Evolutionary conservation across 2,113 vertebrate genomes (phyloP).

Genomic region (Lepus europaeus): DNA sequence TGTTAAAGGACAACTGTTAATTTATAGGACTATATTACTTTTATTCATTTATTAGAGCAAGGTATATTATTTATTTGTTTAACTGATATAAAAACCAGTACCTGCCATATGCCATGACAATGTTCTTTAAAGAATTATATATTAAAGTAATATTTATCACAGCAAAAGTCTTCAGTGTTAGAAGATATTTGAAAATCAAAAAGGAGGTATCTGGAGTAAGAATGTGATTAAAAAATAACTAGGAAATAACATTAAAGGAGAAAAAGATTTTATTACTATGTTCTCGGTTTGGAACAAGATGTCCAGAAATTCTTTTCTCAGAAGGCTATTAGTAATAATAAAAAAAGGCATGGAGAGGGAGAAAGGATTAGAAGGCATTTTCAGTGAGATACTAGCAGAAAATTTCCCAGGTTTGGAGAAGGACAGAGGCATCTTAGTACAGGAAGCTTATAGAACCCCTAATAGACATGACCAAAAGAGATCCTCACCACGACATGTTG

Average conservation of each 20-base stretch:
- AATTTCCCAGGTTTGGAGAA: no score
- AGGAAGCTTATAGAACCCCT: no score
- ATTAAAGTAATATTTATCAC: conserved; percentile 30
- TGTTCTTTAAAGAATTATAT: neutral
- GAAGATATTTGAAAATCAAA: neutral
- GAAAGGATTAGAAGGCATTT: no score
- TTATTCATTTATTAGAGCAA: neutral
- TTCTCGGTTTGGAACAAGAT: neutral
- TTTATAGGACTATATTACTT: neutral
- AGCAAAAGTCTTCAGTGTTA: neutral
- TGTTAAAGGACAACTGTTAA: conserved; percentile 42
- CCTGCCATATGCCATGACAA: neutral
- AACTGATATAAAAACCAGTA: neutral
- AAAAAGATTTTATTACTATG: conserved; percentile 32
- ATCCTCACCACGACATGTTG: no score
- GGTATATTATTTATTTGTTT: conserved; percentile 8
- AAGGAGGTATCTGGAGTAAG: neutral
- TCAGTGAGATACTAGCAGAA: no score
- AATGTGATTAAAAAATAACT: conserved; percentile 22
- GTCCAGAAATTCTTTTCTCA: conserved; percentile 24
- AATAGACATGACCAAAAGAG: no score
- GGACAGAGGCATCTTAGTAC: no score
- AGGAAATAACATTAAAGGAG: neutral
- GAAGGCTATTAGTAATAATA: conserved; percentile 28
- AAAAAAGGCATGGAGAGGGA: no score